A percentile compares a stretch with the other conserved stretches of the same genome.
These are phyloP conservation scores for Fregata magnificens DNA, from an alignment of 2,113 vertebrate species.

Conservation along the genomic window DNA sequence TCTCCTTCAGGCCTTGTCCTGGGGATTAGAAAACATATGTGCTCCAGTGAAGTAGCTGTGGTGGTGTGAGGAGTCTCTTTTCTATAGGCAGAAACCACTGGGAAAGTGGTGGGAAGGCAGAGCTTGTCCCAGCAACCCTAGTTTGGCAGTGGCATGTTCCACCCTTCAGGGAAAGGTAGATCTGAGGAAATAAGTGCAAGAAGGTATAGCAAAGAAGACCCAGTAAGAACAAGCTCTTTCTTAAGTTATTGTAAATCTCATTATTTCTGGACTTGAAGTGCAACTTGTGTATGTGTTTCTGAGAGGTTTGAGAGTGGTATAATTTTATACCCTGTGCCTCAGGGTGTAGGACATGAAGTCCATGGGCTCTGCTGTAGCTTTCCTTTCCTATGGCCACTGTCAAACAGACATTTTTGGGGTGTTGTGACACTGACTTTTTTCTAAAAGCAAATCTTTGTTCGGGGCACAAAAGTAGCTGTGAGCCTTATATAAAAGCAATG, in stretches of 20 bases:
- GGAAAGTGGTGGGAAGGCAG: neutral
- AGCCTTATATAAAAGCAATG: neutral
- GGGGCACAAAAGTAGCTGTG: neutral
- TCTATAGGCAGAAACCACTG: neutral
- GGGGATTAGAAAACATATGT: neutral
- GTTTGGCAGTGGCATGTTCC: neutral
- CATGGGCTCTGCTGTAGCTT: neutral
- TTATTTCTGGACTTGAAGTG: neutral
- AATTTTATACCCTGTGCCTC: neutral
- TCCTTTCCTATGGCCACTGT: neutral
- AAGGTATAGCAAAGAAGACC: neutral
- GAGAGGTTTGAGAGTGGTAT: neutral
- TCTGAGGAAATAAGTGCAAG: neutral
- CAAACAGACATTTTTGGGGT: neutral
- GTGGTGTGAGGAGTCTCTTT: neutral
- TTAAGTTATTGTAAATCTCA: neutral
- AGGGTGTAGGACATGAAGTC: neutral
- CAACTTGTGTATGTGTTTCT: neutral
- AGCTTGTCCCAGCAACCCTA: neutral
- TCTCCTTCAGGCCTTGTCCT: neutral
- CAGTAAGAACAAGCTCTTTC: neutral
- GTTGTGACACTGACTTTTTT: neutral
- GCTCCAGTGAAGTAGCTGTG: neutral
- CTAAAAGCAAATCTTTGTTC: neutral
- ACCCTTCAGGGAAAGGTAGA: neutral